Conservation (phyloP, 2,888 invertebrate genomes). For the Lasioglossum marginatum region DNA sequence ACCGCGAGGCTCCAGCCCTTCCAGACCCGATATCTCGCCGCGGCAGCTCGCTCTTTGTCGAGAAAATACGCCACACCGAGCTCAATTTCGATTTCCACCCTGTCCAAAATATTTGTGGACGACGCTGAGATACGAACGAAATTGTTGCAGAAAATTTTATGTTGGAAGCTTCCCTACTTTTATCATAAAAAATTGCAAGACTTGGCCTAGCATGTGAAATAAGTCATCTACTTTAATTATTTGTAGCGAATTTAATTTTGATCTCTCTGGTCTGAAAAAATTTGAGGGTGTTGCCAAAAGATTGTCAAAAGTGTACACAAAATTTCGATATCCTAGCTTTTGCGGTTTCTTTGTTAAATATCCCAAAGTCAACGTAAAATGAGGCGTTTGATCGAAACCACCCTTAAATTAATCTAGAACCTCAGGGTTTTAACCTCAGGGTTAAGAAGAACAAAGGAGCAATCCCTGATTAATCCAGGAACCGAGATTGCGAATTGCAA, state of each 20-base stretch:
- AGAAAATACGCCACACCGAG: neutral
- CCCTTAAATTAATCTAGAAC: neutral
- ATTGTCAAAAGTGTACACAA: neutral
- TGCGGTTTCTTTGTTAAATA: neutral
- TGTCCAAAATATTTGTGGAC: neutral
- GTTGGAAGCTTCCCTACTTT: neutral
- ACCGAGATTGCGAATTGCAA: neutral
- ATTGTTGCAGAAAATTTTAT: neutral
- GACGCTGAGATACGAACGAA: neutral
- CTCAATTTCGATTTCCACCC: neutral
- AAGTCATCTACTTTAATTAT: neutral
- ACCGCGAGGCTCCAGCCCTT: conserved; percentile 8
- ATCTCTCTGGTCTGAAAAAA: neutral
- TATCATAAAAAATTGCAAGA: neutral
- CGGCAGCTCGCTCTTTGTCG: neutral
- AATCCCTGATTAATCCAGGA: neutral
- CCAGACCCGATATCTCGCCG: neutral
- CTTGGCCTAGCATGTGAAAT: no score
- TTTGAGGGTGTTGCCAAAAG: neutral
- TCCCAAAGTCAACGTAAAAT: neutral
- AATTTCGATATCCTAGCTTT: neutral
- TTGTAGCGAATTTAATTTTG: neutral
- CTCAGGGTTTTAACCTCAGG: no score
- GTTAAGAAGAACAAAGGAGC: neutral
- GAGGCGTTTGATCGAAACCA: neutral